Conservation (phyloP, 2,113 vertebrate species). For the Ageneiosus marmoratus region DNA sequence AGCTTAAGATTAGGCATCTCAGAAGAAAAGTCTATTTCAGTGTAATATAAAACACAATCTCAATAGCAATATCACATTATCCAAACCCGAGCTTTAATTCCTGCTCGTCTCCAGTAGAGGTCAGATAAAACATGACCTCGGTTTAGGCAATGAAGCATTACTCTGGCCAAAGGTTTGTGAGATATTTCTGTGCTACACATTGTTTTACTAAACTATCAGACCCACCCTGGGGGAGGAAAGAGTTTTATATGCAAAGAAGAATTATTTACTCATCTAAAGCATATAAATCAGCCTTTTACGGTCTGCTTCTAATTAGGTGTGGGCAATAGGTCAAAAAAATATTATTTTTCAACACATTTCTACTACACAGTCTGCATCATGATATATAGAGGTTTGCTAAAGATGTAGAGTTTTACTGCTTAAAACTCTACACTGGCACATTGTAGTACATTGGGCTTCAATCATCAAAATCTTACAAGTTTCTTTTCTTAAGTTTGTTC, state of each 20-base stretch:
- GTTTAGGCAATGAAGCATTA: neutral
- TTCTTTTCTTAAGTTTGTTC: no score
- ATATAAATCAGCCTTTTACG: neutral
- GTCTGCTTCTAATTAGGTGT: neutral
- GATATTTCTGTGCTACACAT: neutral
- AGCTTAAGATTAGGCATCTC: neutral
- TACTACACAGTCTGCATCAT: neutral
- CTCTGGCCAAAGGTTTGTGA: neutral
- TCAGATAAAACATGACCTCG: neutral
- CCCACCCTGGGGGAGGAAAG: neutral
- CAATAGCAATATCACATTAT: no score
- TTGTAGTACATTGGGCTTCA: no score
- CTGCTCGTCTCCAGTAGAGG: slow-evolving; percentile 19
- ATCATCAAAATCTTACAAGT: no score
- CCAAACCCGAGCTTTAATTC: neutral
- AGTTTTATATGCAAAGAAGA: neutral
- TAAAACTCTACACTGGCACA: no score
- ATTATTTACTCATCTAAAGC: neutral
- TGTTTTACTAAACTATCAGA: neutral
- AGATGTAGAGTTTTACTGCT: no score
- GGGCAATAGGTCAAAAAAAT: neutral
- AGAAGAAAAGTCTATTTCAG: neutral
- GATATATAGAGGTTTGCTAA: no score
- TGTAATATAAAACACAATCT: neutral
- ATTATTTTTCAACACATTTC: neutral